These are phyloP conservation scores for Microcebus murinus DNA, from an alignment of 2,113 vertebrate genomes.

Conservation along the genomic window DNA sequence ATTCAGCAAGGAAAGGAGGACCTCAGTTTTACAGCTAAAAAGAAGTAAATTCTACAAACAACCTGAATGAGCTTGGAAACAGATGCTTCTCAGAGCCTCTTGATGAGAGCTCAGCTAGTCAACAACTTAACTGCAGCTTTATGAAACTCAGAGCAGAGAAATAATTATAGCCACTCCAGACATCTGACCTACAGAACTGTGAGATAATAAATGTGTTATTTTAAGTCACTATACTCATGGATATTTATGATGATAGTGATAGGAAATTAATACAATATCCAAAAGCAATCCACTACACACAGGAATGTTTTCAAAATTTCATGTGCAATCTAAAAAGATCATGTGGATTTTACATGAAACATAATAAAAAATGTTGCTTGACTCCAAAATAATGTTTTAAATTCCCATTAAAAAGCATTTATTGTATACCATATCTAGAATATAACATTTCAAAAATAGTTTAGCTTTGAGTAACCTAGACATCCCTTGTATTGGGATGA, in stretches of 20 bases:
- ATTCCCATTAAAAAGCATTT: background rate
- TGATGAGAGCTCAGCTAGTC: background rate
- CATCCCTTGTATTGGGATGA: background rate
- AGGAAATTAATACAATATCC: background rate
- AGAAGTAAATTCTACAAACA: background rate
- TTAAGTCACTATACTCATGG: background rate
- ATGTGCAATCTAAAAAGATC: background rate
- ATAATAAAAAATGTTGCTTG: background rate
- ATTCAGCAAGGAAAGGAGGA: background rate
- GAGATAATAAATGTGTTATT: background rate
- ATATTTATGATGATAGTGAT: background rate
- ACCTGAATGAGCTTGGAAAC: background rate
- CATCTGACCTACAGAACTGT: background rate
- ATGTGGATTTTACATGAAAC: background rate
- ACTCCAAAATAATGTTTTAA: background rate
- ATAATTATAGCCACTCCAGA: background rate
- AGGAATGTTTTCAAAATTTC: background rate
- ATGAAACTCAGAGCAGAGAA: background rate
- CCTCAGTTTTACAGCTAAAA: background rate
- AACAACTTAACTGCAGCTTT: background rate
- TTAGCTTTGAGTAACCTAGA: background rate
- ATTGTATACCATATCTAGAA: background rate
- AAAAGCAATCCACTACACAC: background rate
- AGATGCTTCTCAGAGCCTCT: background rate
- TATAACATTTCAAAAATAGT: constrained; percentile 2